Percentiles rank a stretch among this genome's conserved stretches.
Evolutionary conservation across 1,140 invertebrate genomes (phyloP).

Genomic region (Ridgeia piscesae): DNA sequence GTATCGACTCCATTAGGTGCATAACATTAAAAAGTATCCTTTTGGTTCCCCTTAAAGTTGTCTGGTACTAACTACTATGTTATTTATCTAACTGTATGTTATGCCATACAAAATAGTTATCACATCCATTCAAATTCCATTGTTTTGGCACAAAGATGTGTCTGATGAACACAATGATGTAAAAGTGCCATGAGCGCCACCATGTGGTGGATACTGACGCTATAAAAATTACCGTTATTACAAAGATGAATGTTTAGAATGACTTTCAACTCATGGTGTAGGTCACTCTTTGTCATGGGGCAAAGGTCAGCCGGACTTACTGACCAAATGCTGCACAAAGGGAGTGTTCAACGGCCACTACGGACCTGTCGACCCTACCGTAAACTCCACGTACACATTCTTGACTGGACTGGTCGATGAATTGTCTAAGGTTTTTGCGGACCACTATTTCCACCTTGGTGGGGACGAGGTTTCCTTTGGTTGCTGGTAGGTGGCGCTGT

Average conservation of each 20-base stretch:
- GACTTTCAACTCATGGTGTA: conserved; percentile 42
- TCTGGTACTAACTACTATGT: neutral
- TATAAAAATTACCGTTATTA: too few relatives aligned
- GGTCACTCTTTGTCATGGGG: conserved; percentile 87
- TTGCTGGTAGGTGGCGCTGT: conserved; percentile 72
- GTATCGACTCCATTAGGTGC: too few relatives aligned
- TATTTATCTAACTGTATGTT: too few relatives aligned
- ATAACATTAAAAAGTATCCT: too few relatives aligned
- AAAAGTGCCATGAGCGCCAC: too few relatives aligned
- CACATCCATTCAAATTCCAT: too few relatives aligned
- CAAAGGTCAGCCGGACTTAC: conserved; percentile 67
- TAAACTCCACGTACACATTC: conserved; percentile 47
- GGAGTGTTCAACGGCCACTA: conserved; percentile 62
- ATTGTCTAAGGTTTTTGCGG: conserved; percentile 48
- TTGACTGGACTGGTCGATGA: conserved; percentile 51
- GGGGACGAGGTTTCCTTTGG: conserved; percentile 86
- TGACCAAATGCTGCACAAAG: conserved; percentile 70
- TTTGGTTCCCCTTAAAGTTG: neutral
- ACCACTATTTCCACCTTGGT: conserved; percentile 63
- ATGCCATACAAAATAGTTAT: too few relatives aligned
- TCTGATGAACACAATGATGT: too few relatives aligned
- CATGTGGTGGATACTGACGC: too few relatives aligned
- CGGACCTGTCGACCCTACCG: conserved; percentile 62
- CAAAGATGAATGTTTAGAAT: neutral
- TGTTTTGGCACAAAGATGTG: too few relatives aligned